Base-by-base conservation (phyloP, 2,113 vertebrate genomes). In the Dunckerocampus dactyliophorus region DNA sequence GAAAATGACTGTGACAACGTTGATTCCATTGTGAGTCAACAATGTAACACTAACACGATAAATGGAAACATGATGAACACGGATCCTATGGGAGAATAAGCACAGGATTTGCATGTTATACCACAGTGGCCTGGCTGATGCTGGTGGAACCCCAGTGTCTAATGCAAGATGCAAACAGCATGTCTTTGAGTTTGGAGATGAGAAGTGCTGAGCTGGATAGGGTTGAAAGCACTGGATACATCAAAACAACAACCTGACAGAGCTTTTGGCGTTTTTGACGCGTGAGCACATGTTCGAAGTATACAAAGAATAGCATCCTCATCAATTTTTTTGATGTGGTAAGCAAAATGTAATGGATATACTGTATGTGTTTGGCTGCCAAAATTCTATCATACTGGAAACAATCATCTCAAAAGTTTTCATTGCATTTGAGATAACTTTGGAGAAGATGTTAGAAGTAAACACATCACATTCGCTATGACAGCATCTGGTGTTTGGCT, bases 401-500 rank as follows among this genome's bases (percentile, higher is more conserved):
- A 71, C 73, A 76, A 58, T 75, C 67, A 56, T 42, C 48, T 61
- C 48, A 5, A 70, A 82, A 71, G 74, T 84, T 82, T 76, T 50
- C 45, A 73, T 75, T 52, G 11, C 16, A 2, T 50, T 47, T 69
- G 59, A 67, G 73, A 45, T 55, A 31, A 71, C 43, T 56, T 56
- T 59, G 34, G 37, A 42, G 59, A 81, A 75, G 56, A 58, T 65
- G 65, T 64, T 47, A 56, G 74, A 77, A 68, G 65, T 71, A 75
- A 85, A 82, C 65, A 71, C 75, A 74, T 69, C 71, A 66, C 59
- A 37, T 50, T 62, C 28, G 62, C 74, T 20, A 31, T 67, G 75
- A 68, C 72, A 71, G 75, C 82, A 83, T 79, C 83, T 88, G 83
- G 69, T 66, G 73, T 78, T 67, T 63, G 59, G 60, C 63, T 73